Evolutionary conservation across 1,140 invertebrate genomes (phyloP).

Genomic region (Diploscapter pachys): DNA sequence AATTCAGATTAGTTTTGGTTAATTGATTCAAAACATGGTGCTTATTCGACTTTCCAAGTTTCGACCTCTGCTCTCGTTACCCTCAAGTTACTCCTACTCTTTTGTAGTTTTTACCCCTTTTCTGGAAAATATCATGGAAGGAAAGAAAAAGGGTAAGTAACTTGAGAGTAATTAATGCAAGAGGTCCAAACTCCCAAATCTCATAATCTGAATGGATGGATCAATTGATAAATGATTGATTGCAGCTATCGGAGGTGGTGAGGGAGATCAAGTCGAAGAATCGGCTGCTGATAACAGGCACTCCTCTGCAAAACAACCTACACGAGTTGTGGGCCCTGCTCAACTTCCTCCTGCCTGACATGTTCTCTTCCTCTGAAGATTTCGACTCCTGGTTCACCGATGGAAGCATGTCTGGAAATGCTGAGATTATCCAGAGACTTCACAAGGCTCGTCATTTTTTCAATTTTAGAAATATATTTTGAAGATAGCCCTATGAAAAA

Average conservation of each 20-base stretch:
- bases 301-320: conserved; percentile 84
- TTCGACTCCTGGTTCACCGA: conserved; percentile 98
- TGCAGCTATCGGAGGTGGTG: conserved; percentile 83
- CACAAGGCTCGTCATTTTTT: conserved; percentile 71
- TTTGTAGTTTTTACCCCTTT: background rate
- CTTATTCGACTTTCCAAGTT: background rate
- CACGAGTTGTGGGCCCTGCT: conserved; percentile 97
- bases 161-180: too few relatives aligned
- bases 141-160: too few relatives aligned
- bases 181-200: too few relatives aligned
- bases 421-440: conserved; percentile 81
- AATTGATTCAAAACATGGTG: background rate
- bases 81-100: background rate
- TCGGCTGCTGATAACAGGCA: conserved; percentile 85
- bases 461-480: background rate
- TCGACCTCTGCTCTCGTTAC: background rate
- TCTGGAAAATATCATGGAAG: too few relatives aligned
- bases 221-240: conserved; percentile 19
- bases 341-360: conserved; percentile 95
- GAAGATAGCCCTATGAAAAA: too few relatives aligned
- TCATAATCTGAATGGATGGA: background rate
- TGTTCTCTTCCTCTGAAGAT: conserved; percentile 95
- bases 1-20: too few relatives aligned
- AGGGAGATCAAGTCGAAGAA: conserved; percentile 96
- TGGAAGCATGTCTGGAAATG: conserved; percentile 83